Percentiles rank a stretch among this genome's conserved stretches.
Evolutionary conservation across 2,797 vertebrate species (phyloP).

Genomic region (Amniataba percoides): DNA sequence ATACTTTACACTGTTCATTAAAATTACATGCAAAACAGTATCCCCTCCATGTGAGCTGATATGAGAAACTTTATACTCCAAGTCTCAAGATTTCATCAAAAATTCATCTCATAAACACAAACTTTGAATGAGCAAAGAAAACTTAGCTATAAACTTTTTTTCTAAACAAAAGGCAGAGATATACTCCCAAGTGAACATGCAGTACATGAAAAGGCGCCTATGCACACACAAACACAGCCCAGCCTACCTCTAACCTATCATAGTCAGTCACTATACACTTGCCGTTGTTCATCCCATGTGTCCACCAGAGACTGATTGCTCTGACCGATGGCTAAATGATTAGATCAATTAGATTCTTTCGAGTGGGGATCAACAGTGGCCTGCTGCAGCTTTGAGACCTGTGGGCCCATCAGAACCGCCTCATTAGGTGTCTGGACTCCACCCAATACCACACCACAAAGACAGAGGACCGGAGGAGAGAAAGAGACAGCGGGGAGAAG

Average conservation of each 20-base stretch:
- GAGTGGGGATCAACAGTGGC: conserved; percentile 75
- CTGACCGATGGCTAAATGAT: conserved; percentile 86
- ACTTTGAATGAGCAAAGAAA: conserved; percentile 46
- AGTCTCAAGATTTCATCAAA: conserved; percentile 54
- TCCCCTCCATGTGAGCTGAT: conserved; percentile 27
- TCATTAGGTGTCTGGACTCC: conserved; percentile 85
- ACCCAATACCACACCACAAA: conserved; percentile 77
- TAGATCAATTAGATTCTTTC: conserved; percentile 85
- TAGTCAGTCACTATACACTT: conserved; percentile 68
- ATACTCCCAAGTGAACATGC: conserved; percentile 4
- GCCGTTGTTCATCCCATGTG: conserved; percentile 78
- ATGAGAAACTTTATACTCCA: conserved; percentile 51
- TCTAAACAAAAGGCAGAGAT: conserved; percentile 23
- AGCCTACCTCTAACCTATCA: conserved; percentile 26
- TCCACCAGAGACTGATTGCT: conserved; percentile 83
- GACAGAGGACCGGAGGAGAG: conserved; percentile 58
- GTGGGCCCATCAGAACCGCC: conserved; percentile 82
- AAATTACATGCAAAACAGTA: conserved; percentile 69
- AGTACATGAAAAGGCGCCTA: conserved; percentile 14
- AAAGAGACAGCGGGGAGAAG: conserved; percentile 48
- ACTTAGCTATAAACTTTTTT: conserved; percentile 47
- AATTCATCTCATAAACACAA: conserved; percentile 58
- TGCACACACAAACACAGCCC: background rate
- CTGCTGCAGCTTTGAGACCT: conserved; percentile 77
- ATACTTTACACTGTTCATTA: conserved; percentile 68